These are phyloP conservation scores for Chrysemys picta DNA, from an alignment of 2,113 vertebrate species.

Conservation along the genomic window DNA sequence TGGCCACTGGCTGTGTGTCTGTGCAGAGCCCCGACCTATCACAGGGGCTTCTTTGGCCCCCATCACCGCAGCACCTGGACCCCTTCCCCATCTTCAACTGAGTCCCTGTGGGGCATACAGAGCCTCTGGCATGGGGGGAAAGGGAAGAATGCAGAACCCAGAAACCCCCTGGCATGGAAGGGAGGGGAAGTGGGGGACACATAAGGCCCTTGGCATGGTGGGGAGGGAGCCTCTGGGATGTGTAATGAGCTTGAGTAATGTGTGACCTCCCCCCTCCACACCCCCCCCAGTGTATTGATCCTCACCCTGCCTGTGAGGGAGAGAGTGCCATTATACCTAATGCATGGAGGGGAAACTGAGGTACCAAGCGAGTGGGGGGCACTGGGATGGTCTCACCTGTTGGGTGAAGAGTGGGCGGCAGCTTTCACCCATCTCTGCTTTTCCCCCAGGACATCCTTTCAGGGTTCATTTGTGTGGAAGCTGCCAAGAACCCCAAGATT, in stretches of 20 bases:
- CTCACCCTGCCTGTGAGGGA: background rate
- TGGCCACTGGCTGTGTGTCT: too few relatives aligned
- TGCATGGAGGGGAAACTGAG: background rate
- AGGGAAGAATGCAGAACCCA: background rate
- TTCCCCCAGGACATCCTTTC: background rate
- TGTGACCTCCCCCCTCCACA: background rate
- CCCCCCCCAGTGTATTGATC: background rate
- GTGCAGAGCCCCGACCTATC: background rate
- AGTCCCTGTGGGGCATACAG: too few relatives aligned
- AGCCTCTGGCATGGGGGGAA: background rate
- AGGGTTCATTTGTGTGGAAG: background rate
- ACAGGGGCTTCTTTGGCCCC: too few relatives aligned
- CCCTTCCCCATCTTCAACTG: too few relatives aligned
- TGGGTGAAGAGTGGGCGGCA: background rate
- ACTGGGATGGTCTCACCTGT: background rate
- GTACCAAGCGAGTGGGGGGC: background rate
- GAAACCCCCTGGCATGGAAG: background rate
- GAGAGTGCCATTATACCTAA: background rate
- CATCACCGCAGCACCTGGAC: background rate
- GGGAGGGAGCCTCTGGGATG: background rate
- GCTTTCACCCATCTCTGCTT: background rate
- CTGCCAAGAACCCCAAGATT: too few relatives aligned
- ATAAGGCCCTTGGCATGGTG: background rate
- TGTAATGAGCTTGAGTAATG: background rate
- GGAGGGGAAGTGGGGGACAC: background rate